A percentile compares a stretch with the other conserved stretches of the same genome.
These are phyloP conservation scores for Drosophila kanapiae DNA, from an alignment of 1,140 invertebrate genomes.

Conservation along the genomic window DNA sequence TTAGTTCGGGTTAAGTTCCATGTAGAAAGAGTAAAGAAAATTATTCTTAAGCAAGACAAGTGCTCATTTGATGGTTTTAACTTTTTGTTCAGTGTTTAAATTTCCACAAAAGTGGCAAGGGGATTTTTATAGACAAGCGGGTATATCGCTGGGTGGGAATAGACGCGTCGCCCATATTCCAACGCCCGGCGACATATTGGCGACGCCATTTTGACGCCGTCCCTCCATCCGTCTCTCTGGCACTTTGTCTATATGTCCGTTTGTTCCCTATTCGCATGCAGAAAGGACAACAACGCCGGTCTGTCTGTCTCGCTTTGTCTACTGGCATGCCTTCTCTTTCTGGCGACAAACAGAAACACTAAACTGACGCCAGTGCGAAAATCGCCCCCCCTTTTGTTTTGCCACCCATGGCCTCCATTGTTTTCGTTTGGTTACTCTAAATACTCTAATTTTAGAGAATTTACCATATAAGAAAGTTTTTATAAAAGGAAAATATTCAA, in stretches of 20 bases:
- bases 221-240: slow-evolving; percentile 19
- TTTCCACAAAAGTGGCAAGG: neutral
- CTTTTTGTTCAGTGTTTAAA: neutral
- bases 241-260: slow-evolving; percentile 23
- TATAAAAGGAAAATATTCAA: too few relatives aligned
- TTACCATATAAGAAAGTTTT: too few relatives aligned
- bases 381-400: too few relatives aligned
- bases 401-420: neutral
- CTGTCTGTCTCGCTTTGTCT: slow-evolving; percentile 18
- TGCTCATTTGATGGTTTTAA: too few relatives aligned
- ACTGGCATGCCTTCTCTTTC: slow-evolving; percentile 17
- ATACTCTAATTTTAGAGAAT: neutral
- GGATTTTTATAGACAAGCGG: slow-evolving; percentile 25
- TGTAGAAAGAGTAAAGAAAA: too few relatives aligned
- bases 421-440: slow-evolving; percentile 1
- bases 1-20: too few relatives aligned
- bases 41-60: too few relatives aligned
- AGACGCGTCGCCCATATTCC: slow-evolving; percentile 60
- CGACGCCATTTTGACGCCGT: slow-evolving; percentile 79
- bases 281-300: slow-evolving; percentile 28
- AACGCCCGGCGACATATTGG: slow-evolving; percentile 75
- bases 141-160: slow-evolving; percentile 37
- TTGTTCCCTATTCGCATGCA: slow-evolving; percentile 25
- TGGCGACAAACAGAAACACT: slow-evolving; percentile 47
- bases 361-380: slow-evolving; percentile 44